phyloP scores from a whole-genome alignment of 2,888 invertebrate species.

The Seira ritae region DNA sequence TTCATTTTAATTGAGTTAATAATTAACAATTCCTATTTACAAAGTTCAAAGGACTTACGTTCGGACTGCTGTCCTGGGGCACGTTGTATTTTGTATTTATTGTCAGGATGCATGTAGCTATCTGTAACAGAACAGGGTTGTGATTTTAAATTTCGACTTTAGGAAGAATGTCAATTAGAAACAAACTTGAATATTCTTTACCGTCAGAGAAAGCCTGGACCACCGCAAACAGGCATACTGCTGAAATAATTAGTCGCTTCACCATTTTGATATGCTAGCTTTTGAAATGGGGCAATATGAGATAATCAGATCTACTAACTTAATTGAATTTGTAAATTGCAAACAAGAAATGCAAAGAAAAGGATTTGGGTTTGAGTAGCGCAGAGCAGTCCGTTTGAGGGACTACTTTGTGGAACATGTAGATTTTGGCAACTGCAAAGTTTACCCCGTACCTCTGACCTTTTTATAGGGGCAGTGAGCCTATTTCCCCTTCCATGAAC shows the following conservation, averaged over 20 bases:
- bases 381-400: too few species aligned
- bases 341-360: not conserved
- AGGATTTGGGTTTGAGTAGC: too few species aligned
- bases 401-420: too few species aligned
- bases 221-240: not conserved
- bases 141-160: not conserved
- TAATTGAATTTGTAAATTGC: not conserved
- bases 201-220: slow-evolving; percentile 31
- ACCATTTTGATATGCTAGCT: not conserved
- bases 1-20: not conserved
- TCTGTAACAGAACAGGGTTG: not conserved
- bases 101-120: not conserved
- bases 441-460: slow-evolving; percentile 24
- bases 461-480: slow-evolving; percentile 36
- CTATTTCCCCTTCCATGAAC: slow-evolving; percentile 27
- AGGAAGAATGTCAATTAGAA: not conserved
- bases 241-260: not conserved
- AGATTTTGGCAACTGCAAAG: not conserved
- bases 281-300: not conserved
- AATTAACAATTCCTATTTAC: not conserved
- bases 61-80: not conserved
- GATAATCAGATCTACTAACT: not conserved
- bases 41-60: not conserved
- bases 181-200: not conserved
- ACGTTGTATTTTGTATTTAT: not conserved